These are phyloP conservation scores for Autographa pulchrina DNA, from an alignment of 2,888 invertebrate species.

Conservation along the genomic window DNA sequence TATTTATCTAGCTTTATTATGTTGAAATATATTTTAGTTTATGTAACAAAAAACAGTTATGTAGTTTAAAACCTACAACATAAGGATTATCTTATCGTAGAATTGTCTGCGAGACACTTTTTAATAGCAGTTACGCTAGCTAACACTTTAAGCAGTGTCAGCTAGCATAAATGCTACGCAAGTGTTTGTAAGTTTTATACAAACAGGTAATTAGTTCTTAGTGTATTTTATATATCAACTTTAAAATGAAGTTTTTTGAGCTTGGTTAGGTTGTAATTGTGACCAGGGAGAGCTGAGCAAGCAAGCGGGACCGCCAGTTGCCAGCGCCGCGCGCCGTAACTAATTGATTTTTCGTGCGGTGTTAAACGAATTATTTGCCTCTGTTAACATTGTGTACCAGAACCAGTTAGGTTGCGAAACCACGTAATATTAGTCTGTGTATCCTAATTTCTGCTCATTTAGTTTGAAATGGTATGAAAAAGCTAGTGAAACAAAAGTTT, in stretches of 20 bases:
- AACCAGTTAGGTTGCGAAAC: neutral
- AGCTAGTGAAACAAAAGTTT: neutral
- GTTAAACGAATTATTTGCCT: slow-evolving; percentile 7
- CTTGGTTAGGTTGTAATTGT: slow-evolving; percentile 4
- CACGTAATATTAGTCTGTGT: neutral
- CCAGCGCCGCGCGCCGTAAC: neutral
- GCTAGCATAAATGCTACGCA: neutral
- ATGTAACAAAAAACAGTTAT: too few species aligned
- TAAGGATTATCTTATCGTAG: too few species aligned
- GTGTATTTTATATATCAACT: neutral
- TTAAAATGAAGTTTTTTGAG: neutral
- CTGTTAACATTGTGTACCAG: neutral
- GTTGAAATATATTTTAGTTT: too few species aligned
- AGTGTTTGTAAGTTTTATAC: neutral
- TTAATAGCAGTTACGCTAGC: neutral
- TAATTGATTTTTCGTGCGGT: slow-evolving; percentile 8
- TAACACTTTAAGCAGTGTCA: neutral
- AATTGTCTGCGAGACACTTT: neutral
- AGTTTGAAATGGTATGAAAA: neutral
- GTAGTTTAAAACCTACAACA: too few species aligned
- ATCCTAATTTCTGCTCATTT: neutral
- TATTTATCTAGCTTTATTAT: too few species aligned
- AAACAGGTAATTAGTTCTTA: neutral
- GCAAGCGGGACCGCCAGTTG: slow-evolving; percentile 4
- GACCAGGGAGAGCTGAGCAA: neutral